Percentiles rank a stretch among this genome's conserved stretches.
Evolutionary conservation across 2,113 vertebrate genomes (phyloP).

Genomic region (Oreocharis arfaki): DNA sequence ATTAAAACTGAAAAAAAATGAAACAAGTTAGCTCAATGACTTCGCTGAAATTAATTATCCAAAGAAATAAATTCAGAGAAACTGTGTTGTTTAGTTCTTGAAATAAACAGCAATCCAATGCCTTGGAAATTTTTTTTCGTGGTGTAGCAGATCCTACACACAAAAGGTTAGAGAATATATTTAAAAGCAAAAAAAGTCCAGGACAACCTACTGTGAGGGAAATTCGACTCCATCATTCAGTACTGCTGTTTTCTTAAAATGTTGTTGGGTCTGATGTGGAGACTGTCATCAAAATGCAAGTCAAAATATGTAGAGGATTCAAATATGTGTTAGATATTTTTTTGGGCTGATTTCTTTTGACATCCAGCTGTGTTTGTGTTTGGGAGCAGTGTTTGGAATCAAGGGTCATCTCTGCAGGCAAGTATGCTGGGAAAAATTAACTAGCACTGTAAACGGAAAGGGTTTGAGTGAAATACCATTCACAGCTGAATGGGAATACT

Average conservation of each 20-base stretch:
- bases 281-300: constrained; percentile 52
- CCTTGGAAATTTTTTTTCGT: constrained; percentile 34
- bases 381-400: constrained; percentile 45
- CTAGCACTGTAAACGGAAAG: neutral
- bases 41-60: neutral
- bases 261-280: neutral
- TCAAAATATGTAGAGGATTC: neutral
- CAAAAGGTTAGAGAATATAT: neutral
- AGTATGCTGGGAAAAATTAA: constrained; percentile 33
- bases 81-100: neutral
- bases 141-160: neutral
- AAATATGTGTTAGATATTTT: constrained; percentile 29
- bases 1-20: neutral
- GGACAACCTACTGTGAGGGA: neutral
- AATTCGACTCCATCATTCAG: constrained; percentile 12
- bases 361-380: constrained; percentile 43
- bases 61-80: neutral
- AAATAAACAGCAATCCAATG: neutral
- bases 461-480: constrained; percentile 20
- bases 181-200: neutral
- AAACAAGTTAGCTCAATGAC: neutral
- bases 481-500: constrained; percentile 2
- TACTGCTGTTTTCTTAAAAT: constrained; percentile 46
- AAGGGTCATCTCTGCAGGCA: constrained; percentile 45
- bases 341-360: constrained; percentile 34